Evolutionary conservation across 2,113 vertebrate genomes (phyloP).

Genomic region (Psammodynastes pulverulentus): DNA sequence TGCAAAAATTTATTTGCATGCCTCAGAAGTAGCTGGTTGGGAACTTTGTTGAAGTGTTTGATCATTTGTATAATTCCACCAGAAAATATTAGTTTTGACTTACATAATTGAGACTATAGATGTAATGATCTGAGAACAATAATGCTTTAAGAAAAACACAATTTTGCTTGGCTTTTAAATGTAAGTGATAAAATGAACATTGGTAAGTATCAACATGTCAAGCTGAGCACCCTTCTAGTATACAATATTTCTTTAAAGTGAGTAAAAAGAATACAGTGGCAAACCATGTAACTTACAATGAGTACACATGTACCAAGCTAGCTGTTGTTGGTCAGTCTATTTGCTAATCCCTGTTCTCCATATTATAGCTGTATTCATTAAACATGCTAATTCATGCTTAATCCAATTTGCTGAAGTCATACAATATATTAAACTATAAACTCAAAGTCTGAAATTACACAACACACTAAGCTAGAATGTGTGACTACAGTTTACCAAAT

Average conservation of each 20-base stretch:
- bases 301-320: not conserved
- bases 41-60: not conserved
- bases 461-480: not conserved
- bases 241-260: not conserved
- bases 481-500: not conserved
- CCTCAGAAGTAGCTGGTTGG: not conserved
- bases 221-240: not conserved
- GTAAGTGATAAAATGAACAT: not conserved
- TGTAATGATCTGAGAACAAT: not conserved
- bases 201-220: not conserved
- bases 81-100: not conserved
- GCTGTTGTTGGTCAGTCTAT: not conserved
- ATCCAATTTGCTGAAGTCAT: not conserved
- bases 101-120: not conserved
- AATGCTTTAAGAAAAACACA: not conserved
- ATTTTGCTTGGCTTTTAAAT: not conserved
- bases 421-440: not conserved
- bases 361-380: not conserved
- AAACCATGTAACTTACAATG: not conserved
- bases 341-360: not conserved
- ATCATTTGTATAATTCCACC: not conserved
- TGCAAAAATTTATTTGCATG: not conserved
- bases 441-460: not conserved
- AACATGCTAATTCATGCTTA: not conserved
- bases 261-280: not conserved